These are phyloP conservation scores for Hippocampus zosterae DNA, from an alignment of 2,113 vertebrate species.

Conservation along the genomic window DNA sequence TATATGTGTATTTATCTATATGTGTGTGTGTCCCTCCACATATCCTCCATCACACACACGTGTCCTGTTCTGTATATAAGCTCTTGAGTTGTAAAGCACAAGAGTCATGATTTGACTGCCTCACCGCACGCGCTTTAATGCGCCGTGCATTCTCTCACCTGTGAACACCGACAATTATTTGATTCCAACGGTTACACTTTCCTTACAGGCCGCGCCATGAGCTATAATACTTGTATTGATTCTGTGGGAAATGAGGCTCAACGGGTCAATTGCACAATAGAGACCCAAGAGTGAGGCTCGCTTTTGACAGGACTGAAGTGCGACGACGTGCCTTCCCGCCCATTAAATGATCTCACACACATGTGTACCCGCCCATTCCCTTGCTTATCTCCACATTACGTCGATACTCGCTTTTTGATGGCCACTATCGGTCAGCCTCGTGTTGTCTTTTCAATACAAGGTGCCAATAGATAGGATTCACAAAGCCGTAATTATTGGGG, in stretches of 20 bases:
- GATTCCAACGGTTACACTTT: constrained; percentile 8
- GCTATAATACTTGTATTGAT: constrained; percentile 32
- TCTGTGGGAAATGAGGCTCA: constrained; percentile 11
- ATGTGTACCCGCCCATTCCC: neutral
- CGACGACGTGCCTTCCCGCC: constrained; percentile 10
- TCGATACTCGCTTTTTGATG: neutral
- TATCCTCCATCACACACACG: neutral
- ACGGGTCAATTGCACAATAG: constrained; percentile 17
- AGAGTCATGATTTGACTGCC: neutral
- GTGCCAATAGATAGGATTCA: neutral
- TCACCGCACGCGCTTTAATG: neutral
- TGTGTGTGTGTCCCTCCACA: constrained; percentile 5
- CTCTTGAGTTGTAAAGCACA: neutral
- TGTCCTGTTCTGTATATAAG: neutral
- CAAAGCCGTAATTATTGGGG: neutral
- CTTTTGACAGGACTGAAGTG: constrained; percentile 5
- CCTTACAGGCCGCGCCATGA: constrained; percentile 1
- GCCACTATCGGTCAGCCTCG: neutral
- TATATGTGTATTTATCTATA: constrained; percentile 24
- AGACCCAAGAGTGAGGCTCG: constrained; percentile 16
- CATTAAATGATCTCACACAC: constrained; percentile 1
- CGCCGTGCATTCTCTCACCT: neutral
- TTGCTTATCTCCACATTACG: neutral
- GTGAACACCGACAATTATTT: constrained; percentile 7
- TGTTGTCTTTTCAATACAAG: neutral